Percentiles rank a stretch among this genome's conserved stretches.
Conservation (phyloP, 2,888 invertebrate species). For the Serrognathus titanus region DNA sequence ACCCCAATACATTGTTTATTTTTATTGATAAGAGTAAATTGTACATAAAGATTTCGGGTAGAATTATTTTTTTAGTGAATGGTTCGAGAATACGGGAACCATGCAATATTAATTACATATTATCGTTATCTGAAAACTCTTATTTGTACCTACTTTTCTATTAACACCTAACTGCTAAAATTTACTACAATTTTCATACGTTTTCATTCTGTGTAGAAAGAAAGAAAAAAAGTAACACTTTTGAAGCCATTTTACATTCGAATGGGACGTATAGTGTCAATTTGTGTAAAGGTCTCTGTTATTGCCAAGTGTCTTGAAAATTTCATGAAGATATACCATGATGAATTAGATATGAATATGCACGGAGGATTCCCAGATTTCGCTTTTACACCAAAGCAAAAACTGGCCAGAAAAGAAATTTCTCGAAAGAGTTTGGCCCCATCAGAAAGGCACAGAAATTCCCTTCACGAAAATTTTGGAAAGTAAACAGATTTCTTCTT, state of each 20-base stretch:
- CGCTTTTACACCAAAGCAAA: no score
- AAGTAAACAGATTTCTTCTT: no score
- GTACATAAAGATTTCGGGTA: conserved; percentile 23
- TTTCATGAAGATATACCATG: no score
- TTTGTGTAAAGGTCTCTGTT: no score
- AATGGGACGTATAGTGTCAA: no score
- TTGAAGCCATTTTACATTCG: conserved; percentile 10
- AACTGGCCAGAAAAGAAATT: no score
- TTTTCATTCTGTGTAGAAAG: conserved; percentile 13
- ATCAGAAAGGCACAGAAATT: no score
- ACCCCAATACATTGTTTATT: neutral
- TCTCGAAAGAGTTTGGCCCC: no score
- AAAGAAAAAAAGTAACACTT: conserved; percentile 11
- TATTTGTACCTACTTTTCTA: conserved; percentile 35
- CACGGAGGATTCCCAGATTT: no score
- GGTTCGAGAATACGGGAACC: conserved; percentile 40
- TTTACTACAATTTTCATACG: conserved; percentile 17
- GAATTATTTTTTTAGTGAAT: conserved; percentile 19
- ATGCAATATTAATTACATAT: conserved; percentile 36
- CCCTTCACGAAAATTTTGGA: no score
- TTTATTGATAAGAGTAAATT: conserved; percentile 9
- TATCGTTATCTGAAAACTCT: conserved; percentile 21
- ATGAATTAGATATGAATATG: no score
- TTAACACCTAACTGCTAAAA: conserved; percentile 17
- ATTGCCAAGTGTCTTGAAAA: no score